Evolutionary conservation across 2,113 vertebrate genomes (phyloP), one percentile per base, ranked within the genome.

Genomic region (Microtus richardsoni): DNA sequence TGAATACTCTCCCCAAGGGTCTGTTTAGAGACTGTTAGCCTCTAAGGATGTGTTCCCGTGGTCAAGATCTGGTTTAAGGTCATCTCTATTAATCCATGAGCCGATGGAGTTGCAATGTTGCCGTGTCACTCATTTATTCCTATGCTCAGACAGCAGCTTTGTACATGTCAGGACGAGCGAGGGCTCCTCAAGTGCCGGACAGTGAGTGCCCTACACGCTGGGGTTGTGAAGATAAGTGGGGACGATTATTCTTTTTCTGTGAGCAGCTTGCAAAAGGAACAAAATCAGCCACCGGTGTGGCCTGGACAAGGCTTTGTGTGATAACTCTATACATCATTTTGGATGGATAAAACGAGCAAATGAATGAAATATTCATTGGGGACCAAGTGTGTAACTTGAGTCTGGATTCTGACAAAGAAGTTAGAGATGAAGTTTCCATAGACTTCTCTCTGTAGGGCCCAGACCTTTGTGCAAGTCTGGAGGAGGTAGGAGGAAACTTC

Each of bases 151-250:
- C 11, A 26, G 36, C 54, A 0, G 8, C 3, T 44, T 83, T 52
- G 77, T 39, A 41, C 7, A 33, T 54, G 7, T 16, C 19, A 33
- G 24, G 52, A 3, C 19, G 24, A 75, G 75, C 12, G 0, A 58
- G 54, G 19, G 36, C 33, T 16, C 2, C 24, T 1, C 19, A 0
- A 39, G 21, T 52, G 16, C 33, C 28, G 2, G 9, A 3, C 5
- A 44, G 26, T 33, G 11, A 44, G 26, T 33, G 11, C 3, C 1
- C 13, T 9, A 62, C 89, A 47, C 21, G 68, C 39, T 24, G 26
- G 33, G 6, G 14, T 49, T 66, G 0, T 6, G 41, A 54, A 47
- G 12, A 30, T 52, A 26, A 93, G 2, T 44, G 28, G 28, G 33
- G 49, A 5, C 47, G 33, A 16, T 58, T 28, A 1, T 44, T 93